These are phyloP conservation scores for Clytia hemisphaerica DNA, from an alignment of 30 jellyfish, hydroid and myxozoan species.

Conservation along the genomic window DNA sequence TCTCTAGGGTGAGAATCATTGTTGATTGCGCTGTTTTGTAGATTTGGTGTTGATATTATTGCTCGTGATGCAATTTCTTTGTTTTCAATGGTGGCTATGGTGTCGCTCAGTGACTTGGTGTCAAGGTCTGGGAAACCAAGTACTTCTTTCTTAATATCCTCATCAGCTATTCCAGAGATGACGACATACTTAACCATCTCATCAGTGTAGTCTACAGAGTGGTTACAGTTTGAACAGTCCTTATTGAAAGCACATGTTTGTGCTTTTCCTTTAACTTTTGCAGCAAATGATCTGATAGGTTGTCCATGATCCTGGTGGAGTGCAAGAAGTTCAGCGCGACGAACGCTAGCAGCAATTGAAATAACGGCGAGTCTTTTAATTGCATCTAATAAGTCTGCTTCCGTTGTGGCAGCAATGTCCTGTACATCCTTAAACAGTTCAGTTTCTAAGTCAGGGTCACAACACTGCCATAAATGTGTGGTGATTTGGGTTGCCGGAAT, in stretches of 20 bases:
- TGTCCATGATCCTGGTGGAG: conserved; percentile 14
- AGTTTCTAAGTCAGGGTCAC: background rate
- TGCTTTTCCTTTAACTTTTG: conserved; percentile 13
- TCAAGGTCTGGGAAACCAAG: background rate
- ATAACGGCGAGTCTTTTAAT: conserved; percentile 3
- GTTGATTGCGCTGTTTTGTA: background rate
- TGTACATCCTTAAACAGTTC: background rate
- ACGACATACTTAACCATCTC: background rate
- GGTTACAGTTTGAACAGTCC: background rate
- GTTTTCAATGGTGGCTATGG: background rate
- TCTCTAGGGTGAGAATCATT: background rate
- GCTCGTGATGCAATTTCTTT: conserved; percentile 11
- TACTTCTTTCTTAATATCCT: conserved; percentile 2
- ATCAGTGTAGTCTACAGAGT: background rate
- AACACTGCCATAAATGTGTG: conserved; percentile 13
- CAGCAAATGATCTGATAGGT: background rate
- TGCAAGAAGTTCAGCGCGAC: background rate
- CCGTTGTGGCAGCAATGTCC: background rate
- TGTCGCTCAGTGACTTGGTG: background rate
- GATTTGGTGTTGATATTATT: background rate
- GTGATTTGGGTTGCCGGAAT: conserved; percentile 4
- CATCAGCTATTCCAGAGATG: background rate
- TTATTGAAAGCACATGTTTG: background rate
- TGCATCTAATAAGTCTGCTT: conserved; percentile 7
- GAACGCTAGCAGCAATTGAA: conserved; percentile 8